Percentiles rank a stretch among this genome's conserved stretches.
phyloP scores from a whole-genome alignment of 2,888 invertebrate species.

The Antheraea yamamai region DNA sequence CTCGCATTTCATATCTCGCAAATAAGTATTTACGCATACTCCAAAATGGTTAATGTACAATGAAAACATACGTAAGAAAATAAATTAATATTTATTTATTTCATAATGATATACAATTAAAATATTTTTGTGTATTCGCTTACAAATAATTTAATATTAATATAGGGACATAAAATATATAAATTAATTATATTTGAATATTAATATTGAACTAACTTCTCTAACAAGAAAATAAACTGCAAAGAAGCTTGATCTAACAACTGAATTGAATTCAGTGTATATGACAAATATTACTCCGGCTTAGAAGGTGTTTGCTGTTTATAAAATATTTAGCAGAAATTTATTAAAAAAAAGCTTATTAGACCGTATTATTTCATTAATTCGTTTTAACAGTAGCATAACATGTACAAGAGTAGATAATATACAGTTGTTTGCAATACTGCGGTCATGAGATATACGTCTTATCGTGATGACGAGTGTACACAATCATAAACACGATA shows the following conservation, averaged over 20 bases:
- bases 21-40: neutral
- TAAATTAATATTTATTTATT: neutral
- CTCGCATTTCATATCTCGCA: neutral
- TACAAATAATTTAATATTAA: neutral
- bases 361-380: conserved; percentile 31
- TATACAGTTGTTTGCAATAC: conserved; percentile 48
- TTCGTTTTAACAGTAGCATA: conserved; percentile 36
- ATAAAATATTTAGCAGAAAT: neutral
- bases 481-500: conserved; percentile 44
- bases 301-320: neutral
- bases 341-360: neutral
- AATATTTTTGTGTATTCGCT: neutral
- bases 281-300: neutral
- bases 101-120: neutral
- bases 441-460: conserved; percentile 47
- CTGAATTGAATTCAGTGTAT: neutral
- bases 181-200: neutral
- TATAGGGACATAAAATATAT: neutral
- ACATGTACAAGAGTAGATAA: conserved; percentile 38
- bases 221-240: neutral
- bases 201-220: neutral
- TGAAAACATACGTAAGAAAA: neutral
- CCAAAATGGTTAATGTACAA: neutral
- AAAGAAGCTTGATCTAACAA: neutral
- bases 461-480: conserved; percentile 47